Base-by-base conservation (phyloP, 2,113 vertebrate species). In the Elanoides forficatus region DNA sequence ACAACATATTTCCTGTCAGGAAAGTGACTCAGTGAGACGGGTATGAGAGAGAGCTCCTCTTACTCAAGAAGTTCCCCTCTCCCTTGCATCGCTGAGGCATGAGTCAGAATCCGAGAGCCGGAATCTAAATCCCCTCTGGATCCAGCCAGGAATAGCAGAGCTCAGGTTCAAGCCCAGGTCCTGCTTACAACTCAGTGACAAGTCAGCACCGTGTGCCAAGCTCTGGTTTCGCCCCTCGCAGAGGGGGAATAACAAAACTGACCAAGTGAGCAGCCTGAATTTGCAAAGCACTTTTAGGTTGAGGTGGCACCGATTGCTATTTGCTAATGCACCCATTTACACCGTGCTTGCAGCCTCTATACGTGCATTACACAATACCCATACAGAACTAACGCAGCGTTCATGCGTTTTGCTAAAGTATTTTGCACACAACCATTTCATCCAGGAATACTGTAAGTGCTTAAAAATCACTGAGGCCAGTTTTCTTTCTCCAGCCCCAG, bases 1-100 rank as follows among this genome's bases (percentile, higher is more conserved):
- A 98, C 97, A 98, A 88, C 98, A 98, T 96, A 97, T 96, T 98
- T 98, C 98, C 98, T 98, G 97, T 96, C 94, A 95, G 95, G 81
- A 84, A 85, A 93, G 93, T 97, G 98, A 98, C 97, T 98, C 97
- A 98, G 94, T 95, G 95, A 90, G 90, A 93, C 0, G 91, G 71
- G 95, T 96, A 97, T 97, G 95, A 97, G 93, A 97, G 95, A 97
- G 93, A 97, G 92, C 93, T 97, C 42, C 91, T 96, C 96, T 98
- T 92, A 97, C 97, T 98, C 83, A 34, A 95, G 76, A 96, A 95
- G 90, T 81, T 96, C 91, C 88, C 86, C 67, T 96, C 96, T 95
- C 67, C 74, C 38, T 55, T 67, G 92, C 91, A 3, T 88, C 52
- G 78, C 92, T 92, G 93, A 97, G 93, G 72, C 92, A 83, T 98